Evolutionary conservation across 1,140 invertebrate genomes (phyloP), one percentile per base, ranked within the genome.

Genomic region (Calliphora vicina): DNA sequence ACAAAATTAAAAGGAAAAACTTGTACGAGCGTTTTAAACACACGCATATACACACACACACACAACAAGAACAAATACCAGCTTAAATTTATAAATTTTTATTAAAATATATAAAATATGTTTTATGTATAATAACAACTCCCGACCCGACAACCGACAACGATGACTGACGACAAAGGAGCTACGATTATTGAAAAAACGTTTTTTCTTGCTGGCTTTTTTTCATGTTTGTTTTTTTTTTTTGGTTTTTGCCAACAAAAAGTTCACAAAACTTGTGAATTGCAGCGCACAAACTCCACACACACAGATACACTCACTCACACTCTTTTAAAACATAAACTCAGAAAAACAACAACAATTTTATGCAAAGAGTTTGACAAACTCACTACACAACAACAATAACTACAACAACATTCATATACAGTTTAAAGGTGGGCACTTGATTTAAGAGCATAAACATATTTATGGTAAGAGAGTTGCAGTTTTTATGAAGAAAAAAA

Each of bases 81-180:
- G n/a, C n/a, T n/a, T n/a, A 35, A 35, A 2, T 35, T 35, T 35
- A 8, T 2, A 35, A 35, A 35, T 35, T 6, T 35, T 8, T 35
- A 2, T 35, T 35, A 35, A 35, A 35, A 35, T 35, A 35, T 35
- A 35, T 5, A 35, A 35, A 35, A 35, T 35, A 35, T 35, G 35
- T 35, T 35, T 35, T 35, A 35, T 35, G 35, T 35, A 35, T 35
- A 35, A 35, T 35, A 25, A n/a, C 73, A 78, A 78, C 74, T 78
- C 74, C 74, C 74, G 35, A 35, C 35, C n/a, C 35, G 74, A 78
- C 74, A 45, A 78, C 42, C 35, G 42, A 25, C 74, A 78, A 43
- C 74, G 74, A 78, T 78, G 74, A 78, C 35, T 78, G 74, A 78
- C 35, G 35, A 43, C 74, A 43, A 78, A 78, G 74, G 74, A 78